Percentiles rank a stretch among this genome's conserved stretches.
Evolutionary conservation across 64 coral and sea anemone genomes (phyloP).

Genomic region (Exaiptasia diaphana): DNA sequence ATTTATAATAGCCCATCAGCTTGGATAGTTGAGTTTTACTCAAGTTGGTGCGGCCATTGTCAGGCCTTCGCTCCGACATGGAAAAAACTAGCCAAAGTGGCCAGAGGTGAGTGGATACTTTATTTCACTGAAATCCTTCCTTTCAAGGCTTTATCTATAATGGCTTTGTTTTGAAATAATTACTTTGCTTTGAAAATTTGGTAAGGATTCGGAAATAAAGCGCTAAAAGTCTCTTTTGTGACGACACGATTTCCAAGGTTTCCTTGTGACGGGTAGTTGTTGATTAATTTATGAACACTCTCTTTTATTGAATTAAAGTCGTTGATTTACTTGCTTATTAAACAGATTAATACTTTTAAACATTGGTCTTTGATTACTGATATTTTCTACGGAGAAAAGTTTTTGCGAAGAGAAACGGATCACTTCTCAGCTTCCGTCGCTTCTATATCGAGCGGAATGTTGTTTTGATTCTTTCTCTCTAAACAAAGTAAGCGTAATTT

Average conservation of each 20-base stretch:
- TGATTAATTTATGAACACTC: constrained; percentile 5
- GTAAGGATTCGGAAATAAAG: background rate
- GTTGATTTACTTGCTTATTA: too few species aligned
- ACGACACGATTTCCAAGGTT: background rate
- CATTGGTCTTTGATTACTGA: too few species aligned
- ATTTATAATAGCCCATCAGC: constrained; percentile 86
- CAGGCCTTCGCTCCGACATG: constrained; percentile 92
- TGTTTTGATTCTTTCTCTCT: too few species aligned
- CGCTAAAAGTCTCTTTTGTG: background rate
- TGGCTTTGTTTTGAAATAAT: background rate
- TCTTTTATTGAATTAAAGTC: too few species aligned
- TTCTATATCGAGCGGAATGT: too few species aligned
- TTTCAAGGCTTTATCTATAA: background rate
- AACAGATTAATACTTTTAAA: too few species aligned
- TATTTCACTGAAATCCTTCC: background rate
- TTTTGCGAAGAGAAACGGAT: too few species aligned
- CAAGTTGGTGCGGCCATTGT: constrained; percentile 97
- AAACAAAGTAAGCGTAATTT: too few species aligned
- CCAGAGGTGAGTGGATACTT: constrained; percentile 57
- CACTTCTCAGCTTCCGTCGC: too few species aligned
- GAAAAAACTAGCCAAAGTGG: constrained; percentile 76
- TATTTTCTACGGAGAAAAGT: too few species aligned
- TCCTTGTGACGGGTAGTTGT: background rate
- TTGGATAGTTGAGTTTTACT: constrained; percentile 98
- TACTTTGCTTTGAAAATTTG: background rate